phyloP scores from a whole-genome alignment of 2,797 vertebrate species.

The Thalassophryne amazonica region DNA sequence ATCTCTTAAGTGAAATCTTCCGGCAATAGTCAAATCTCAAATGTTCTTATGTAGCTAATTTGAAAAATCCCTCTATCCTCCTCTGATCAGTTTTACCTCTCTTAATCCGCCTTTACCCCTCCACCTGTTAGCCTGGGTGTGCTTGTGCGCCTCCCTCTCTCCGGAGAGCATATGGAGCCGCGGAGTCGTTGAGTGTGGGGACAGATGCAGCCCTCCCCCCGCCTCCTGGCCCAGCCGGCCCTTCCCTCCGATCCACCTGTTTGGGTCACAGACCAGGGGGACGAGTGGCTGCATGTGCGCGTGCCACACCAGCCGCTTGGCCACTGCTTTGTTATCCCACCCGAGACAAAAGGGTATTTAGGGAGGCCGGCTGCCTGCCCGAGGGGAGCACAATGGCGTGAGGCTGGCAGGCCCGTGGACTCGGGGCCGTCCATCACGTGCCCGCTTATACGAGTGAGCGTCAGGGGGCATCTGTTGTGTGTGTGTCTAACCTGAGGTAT shows the following conservation, averaged over 20 bases:
- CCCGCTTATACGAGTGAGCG: conserved; percentile 59
- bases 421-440: conserved; percentile 54
- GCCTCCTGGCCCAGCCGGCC: conserved; percentile 23
- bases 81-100: conserved; percentile 57
- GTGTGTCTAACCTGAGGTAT: conserved; percentile 60
- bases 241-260: conserved; percentile 72
- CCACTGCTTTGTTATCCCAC: conserved; percentile 70
- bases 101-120: conserved; percentile 47
- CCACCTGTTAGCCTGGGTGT: conserved; percentile 65
- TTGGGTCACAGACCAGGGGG: conserved; percentile 68
- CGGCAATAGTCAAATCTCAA: conserved; percentile 30
- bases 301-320: conserved; percentile 75
- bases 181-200: conserved; percentile 69
- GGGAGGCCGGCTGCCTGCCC: conserved; percentile 71
- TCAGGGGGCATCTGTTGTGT: conserved; percentile 70
- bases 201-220: conserved; percentile 69
- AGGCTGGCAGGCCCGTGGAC: conserved; percentile 69
- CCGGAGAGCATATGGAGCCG: conserved; percentile 75
- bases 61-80: conserved; percentile 44
- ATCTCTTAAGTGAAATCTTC: conserved; percentile 44
- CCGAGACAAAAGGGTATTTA: conserved; percentile 78
- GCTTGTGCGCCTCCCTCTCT: conserved; percentile 61
- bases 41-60: conserved; percentile 57
- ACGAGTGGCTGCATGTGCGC: conserved; percentile 63
- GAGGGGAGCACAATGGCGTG: conserved; percentile 70